phyloP scores from a whole-genome alignment of 2,797 vertebrate genomes.

The Cynodonichthys magdalenae region DNA sequence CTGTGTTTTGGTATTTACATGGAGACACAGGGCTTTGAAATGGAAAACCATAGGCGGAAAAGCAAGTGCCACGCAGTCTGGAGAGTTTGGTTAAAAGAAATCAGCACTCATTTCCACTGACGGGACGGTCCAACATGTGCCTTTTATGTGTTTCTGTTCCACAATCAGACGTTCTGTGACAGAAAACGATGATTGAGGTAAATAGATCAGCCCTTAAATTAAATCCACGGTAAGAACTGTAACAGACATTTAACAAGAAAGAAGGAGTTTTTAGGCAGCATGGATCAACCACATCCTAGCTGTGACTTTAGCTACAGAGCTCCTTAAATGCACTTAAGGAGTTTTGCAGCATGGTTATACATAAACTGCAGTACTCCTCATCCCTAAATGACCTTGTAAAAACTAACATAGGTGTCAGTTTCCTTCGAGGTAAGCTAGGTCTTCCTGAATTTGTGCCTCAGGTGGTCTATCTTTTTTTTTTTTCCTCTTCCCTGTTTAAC shows the following conservation, averaged over 20 bases:
- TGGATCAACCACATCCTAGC: constrained; percentile 55
- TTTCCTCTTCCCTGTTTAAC: constrained; percentile 27
- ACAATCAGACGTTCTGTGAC: constrained; percentile 66
- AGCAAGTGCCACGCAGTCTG: constrained; percentile 80
- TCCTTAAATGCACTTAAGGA: constrained; percentile 46
- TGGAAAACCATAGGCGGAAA: constrained; percentile 81
- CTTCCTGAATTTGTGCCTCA: constrained; percentile 41
- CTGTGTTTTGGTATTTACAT: constrained; percentile 84
- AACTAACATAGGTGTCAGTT: constrained; percentile 59
- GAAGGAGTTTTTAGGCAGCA: constrained; percentile 41
- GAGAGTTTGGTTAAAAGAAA: constrained; percentile 71
- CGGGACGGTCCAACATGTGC: constrained; percentile 65
- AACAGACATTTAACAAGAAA: constrained; percentile 55
- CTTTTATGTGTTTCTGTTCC: constrained; percentile 65
- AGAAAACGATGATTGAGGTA: constrained; percentile 58
- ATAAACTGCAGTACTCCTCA: constrained; percentile 50
- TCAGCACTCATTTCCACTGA: constrained; percentile 74
- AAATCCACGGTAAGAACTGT: constrained; percentile 57
- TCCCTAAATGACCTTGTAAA: constrained; percentile 65
- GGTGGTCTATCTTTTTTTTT: constrained; percentile 45
- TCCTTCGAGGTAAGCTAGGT: constrained; percentile 45
- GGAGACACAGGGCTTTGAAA: constrained; percentile 82
- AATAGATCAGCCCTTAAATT: constrained; percentile 70
- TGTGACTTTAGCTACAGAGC: constrained; percentile 30
- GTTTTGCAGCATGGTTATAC: constrained; percentile 49